Conservation (phyloP, 2,888 invertebrate genomes). For the Drosophila infuscata region DNA sequence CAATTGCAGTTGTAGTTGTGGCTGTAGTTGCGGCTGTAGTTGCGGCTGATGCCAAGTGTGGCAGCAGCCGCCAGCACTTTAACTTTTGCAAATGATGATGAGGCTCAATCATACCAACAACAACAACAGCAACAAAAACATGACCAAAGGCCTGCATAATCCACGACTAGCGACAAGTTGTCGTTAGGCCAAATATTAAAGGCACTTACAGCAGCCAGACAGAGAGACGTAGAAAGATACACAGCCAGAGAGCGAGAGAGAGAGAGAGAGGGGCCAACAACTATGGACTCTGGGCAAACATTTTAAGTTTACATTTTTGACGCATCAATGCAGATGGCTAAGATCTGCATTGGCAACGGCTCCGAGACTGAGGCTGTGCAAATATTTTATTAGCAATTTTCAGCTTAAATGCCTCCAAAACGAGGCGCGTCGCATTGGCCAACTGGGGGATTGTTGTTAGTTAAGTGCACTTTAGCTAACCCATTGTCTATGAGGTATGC, state of each 20-base stretch:
- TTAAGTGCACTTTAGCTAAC: conserved; percentile 23
- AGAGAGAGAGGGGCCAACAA: not conserved
- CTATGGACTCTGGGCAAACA: conserved; percentile 50
- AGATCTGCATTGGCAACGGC: conserved; percentile 48
- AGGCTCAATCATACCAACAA: conserved; percentile 45
- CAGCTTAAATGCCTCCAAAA: conserved; percentile 75
- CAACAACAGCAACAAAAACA: conserved; percentile 33
- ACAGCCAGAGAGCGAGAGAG: not conserved
- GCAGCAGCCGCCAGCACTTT: conserved; percentile 65
- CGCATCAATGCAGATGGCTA: conserved; percentile 72
- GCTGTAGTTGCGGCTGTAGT: conserved; percentile 11
- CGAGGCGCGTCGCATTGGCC: conserved; percentile 33
- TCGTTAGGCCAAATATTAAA: conserved; percentile 77
- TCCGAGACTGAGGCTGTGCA: conserved; percentile 56
- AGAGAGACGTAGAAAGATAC: conserved; percentile 15
- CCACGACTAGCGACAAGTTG: conserved; percentile 78
- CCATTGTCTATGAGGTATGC: conserved; percentile 17
- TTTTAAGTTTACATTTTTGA: conserved; percentile 40
- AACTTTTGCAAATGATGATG: conserved; percentile 77
- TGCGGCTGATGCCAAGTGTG: conserved; percentile 53
- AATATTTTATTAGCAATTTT: conserved; percentile 82
- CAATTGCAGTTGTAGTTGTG: conserved; percentile 4
- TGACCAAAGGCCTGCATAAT: conserved; percentile 39
- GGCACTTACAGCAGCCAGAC: conserved; percentile 47
- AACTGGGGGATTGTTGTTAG: conserved; percentile 15